Base-by-base conservation (phyloP, 2,888 invertebrate genomes). In the Eledone cirrhosa region DNA sequence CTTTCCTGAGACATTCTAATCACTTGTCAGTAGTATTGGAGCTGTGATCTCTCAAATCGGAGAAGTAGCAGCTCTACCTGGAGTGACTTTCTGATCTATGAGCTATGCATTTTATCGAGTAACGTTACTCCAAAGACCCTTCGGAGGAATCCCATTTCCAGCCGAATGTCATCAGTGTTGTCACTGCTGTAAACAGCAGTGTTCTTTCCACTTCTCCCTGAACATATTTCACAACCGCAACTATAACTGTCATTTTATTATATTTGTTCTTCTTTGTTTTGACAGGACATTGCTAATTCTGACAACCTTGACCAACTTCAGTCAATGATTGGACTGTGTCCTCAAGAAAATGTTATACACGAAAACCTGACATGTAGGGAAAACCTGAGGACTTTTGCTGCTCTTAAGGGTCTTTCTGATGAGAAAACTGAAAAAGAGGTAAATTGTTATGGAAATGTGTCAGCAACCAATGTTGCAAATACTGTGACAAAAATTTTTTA, bases 271-370 rank as follows among this genome's bases (percentile, higher is more conserved):
- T 48, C 22, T 29, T 77, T 47, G 2, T 79, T 53, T 74, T 77
- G 79, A 7, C 78, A 89, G 89, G 86, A 94, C 95, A 75, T 48
- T 86, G 93, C 94, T 83, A 94, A 95, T 88, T 93, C 94, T 2
- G 93, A 94, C 84, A 95, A 95, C 87, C 94, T 95, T 94, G 93
- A 93, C 83, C 93, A 94, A 89, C 94, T 96, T 78, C 92, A 95
- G 16, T 93, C 94, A 86, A 95, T 95, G 94, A 95, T 95, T 0
- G 96, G 96, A 0, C 94, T 96, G 11, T 96, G 96, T 90, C 95
- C 96, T 0, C 96, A 96, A 88, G 95, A 95, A 86, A 95, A 96
- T 85, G 94, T 96, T 13, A 92, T 96, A 7, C 95, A 96, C 87
- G 95, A 95, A 86, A 92, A 41, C 53, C 92, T 96, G 7, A 95